Base-by-base conservation (phyloP, 2,797 vertebrate genomes). In the Emydoidea blandingii region DNA sequence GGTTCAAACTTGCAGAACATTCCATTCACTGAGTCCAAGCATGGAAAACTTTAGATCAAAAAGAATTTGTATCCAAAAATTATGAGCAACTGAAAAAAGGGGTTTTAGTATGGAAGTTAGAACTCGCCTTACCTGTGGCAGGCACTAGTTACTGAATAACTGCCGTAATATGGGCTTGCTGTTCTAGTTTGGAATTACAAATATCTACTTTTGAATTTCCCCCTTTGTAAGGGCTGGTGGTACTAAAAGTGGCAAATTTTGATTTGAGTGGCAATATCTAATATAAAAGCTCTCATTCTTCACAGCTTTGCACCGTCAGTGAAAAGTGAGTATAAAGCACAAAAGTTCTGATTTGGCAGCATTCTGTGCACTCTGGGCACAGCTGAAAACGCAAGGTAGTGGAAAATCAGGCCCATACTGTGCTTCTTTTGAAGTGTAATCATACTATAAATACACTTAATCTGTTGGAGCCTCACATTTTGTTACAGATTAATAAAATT, bases 401-500 rank as follows among this genome's bases (percentile, higher is more conserved):
- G 16, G 78, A 76, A 47, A 47, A 76, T 76, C 74, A 76, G 25
- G 41, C 12, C 23, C 23, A 76, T 27, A 81, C 68, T 85, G 53
- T 50, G 50, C 15, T 50, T 50, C 50, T 16, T 50, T 50, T 50
- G 50, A 50, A 50, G 50, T 16, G 50, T 50, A 50, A 50, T 87
- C 62, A 85, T 47, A 50, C 90, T 90, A 15, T 49, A 21, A 86
- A 44, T 79, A 44, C 47, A 68, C 56, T 25, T 81, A 44, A 86
- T 44, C 93, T 96, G 44, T 91, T 72, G 92, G 79, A 93, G 72
- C 6, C 4, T 41, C 41, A 21, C 74, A 1, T 91, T 91, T 91
- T 93, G 87, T 14, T 72, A n/a, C 81, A 76, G 91, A 83, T 87
- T 85, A 89, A 80, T 79, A 37, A n/a, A 34, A 5, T 85, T 95